phyloP scores from a whole-genome alignment of 2,113 vertebrate genomes.

The Mola mola region DNA sequence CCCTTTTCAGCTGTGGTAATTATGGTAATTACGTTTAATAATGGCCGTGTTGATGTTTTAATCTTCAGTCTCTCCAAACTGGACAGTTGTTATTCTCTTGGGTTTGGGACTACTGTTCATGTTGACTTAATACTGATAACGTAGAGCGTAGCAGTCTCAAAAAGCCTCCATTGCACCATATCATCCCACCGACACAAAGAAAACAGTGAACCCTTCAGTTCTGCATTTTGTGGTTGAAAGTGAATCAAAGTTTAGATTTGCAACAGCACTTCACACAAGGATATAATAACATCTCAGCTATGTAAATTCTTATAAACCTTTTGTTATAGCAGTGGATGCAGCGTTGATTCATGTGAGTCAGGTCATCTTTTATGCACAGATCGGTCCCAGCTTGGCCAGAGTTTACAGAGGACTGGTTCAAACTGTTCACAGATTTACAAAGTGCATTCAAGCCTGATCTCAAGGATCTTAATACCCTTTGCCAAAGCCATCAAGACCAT shows the following conservation, averaged over 20 bases:
- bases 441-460: too few relatives aligned
- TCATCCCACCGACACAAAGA: background rate
- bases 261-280: background rate
- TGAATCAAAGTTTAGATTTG: background rate
- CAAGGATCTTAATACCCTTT: too few relatives aligned
- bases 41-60: constrained; percentile 16
- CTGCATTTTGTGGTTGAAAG: background rate
- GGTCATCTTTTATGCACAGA: background rate
- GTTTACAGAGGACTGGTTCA: background rate
- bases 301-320: background rate
- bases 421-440: background rate
- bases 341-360: constrained; percentile 3
- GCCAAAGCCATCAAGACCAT: too few relatives aligned
- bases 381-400: background rate
- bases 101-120: constrained; percentile 1
- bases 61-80: constrained; percentile 1
- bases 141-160: constrained; percentile 1
- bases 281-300: background rate
- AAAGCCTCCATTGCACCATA: constrained; percentile 22
- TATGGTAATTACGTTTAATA: constrained; percentile 26
- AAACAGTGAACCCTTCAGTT: background rate
- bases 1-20: constrained; percentile 7
- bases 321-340: background rate
- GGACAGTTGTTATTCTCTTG: constrained; percentile 18
- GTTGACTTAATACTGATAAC: constrained; percentile 23